phyloP scores from a whole-genome alignment of 2,888 invertebrate species.

The Horisme vitalbata region DNA sequence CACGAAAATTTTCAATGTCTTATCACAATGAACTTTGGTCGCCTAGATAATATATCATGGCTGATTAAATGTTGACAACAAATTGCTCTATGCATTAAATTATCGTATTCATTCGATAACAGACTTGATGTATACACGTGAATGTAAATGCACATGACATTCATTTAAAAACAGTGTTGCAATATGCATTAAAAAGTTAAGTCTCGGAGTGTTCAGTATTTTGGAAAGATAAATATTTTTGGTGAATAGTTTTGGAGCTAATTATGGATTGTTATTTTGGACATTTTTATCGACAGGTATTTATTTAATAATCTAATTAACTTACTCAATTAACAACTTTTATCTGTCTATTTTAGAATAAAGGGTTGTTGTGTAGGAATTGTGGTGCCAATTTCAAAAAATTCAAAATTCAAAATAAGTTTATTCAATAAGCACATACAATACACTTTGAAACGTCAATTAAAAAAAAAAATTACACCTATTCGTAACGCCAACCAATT shows the following conservation, averaged over 20 bases:
- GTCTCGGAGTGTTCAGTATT: neutral
- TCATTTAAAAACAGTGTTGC: too few species aligned
- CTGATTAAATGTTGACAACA: constrained; percentile 10
- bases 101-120: constrained; percentile 1
- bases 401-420: too few species aligned
- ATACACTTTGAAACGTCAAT: too few species aligned
- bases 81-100: constrained; percentile 3
- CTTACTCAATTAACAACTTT: too few species aligned
- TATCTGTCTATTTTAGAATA: too few species aligned
- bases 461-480: too few species aligned
- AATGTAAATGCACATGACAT: neutral
- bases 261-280: constrained; percentile 4
- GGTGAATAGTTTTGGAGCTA: constrained; percentile 1
- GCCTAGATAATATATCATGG: constrained; percentile 5
- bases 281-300: constrained; percentile 8
- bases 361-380: too few species aligned
- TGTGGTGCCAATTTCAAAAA: too few species aligned
- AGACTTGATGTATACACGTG: constrained; percentile 1
- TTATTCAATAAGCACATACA: too few species aligned
- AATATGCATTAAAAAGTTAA: neutral
- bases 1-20: too few species aligned
- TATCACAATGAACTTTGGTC: constrained; percentile 22
- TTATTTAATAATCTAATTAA: too few species aligned
- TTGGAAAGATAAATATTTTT: neutral
- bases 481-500: too few species aligned